phyloP scores from a whole-genome alignment of 1,140 invertebrate species.

The Bathynomus jamesi region DNA sequence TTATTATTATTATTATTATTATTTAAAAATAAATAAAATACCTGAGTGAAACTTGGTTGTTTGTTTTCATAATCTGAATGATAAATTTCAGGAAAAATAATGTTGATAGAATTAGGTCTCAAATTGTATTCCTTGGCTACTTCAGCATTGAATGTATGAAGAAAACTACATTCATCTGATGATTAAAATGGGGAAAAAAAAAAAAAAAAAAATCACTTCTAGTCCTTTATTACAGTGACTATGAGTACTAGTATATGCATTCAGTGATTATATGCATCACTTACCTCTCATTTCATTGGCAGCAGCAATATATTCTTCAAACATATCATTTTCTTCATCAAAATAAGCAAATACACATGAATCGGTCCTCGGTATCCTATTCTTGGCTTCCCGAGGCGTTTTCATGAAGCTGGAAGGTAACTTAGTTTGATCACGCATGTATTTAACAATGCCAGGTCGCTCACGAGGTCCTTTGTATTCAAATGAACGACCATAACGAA shows the following conservation, averaged over 20 bases:
- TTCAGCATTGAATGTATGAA: constrained; percentile 43
- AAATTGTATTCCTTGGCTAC: constrained; percentile 45
- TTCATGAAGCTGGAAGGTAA: constrained; percentile 47
- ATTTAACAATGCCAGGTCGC: constrained; percentile 44
- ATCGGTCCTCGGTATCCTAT: constrained; percentile 46
- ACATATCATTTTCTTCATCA: constrained; percentile 43
- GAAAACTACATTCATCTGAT: constrained; percentile 39
- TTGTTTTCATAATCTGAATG: constrained; percentile 50
- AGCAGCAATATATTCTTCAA: constrained; percentile 49
- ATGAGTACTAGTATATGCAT: too few species aligned
- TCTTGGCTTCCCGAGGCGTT: constrained; percentile 40
- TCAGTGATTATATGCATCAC: too few species aligned
- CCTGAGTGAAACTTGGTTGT: constrained; percentile 26
- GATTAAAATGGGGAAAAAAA: too few species aligned
- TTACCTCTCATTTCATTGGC: constrained; percentile 48
- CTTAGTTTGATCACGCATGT: constrained; percentile 50
- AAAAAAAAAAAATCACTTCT: too few species aligned
- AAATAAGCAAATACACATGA: constrained; percentile 54
- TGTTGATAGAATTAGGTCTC: constrained; percentile 46
- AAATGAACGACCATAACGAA: constrained; percentile 48
- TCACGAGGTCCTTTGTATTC: constrained; percentile 50
- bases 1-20: too few species aligned
- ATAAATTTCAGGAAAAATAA: constrained; percentile 51
- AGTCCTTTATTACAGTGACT: too few species aligned
- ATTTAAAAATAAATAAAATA: too few species aligned